These are phyloP conservation scores for Nephila pilipes DNA, from an alignment of 1,140 invertebrate species.

Conservation along the genomic window DNA sequence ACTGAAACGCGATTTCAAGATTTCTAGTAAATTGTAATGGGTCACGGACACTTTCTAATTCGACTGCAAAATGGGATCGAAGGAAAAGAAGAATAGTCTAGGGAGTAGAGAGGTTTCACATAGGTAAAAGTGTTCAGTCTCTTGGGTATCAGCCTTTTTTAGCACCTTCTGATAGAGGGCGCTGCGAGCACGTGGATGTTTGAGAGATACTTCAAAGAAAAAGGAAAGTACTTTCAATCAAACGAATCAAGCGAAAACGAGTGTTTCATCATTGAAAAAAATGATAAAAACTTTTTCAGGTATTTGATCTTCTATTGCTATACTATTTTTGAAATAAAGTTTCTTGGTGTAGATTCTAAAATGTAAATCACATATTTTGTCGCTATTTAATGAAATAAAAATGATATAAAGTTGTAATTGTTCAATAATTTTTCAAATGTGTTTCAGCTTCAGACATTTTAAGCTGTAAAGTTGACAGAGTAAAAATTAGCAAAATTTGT, in stretches of 20 bases:
- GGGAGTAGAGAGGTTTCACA: not conserved
- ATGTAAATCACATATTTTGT: no score
- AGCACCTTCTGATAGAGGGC: not conserved
- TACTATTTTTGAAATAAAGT: not conserved
- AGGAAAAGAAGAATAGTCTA: not conserved
- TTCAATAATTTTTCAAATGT: no score
- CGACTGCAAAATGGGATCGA: constrained; percentile 1
- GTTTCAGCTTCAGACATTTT: no score
- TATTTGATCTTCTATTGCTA: not conserved
- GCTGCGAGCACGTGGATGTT: not conserved
- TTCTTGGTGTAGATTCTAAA: no score
- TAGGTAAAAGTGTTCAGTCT: not conserved
- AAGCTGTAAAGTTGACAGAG: no score
- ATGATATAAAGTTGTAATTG: no score
- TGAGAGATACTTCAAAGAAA: constrained; percentile 3
- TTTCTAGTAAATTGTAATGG: not conserved
- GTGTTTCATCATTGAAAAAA: not conserved
- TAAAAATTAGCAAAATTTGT: no score
- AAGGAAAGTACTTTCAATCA: not conserved
- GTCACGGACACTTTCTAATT: constrained; percentile 45
- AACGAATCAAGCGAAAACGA: not conserved
- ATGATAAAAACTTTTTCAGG: not conserved
- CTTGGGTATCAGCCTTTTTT: not conserved
- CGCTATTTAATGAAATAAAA: no score
- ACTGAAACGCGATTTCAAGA: constrained; percentile 27